Evolutionary conservation across 2,888 invertebrate genomes (phyloP), one percentile per base, ranked within the genome.

Genomic region (Lomographa bimaculata): DNA sequence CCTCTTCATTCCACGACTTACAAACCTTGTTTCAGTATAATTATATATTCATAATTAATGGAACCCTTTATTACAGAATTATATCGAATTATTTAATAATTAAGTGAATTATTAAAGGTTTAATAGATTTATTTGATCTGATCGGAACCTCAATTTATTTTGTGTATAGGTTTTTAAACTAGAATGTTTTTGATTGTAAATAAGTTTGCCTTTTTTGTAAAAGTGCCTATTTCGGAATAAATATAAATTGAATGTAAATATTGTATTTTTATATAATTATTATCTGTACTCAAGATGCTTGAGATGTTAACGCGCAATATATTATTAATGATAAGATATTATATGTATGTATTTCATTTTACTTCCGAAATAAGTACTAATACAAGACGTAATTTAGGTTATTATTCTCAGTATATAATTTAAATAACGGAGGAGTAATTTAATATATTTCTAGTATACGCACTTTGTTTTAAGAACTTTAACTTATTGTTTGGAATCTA

Each of bases 381-480:
- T 65, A 59, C 60, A 56, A 49, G 36, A 25, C 33, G 49, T 34
- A 34, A 48, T 16, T 23, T 32, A 41, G 21, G 23, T 29, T 55
- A 43, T 40, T 16, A 44, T 46, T 42, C 14, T 56, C 54, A 35
- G 47, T 55, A 54, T 54, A 44, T 68, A 57, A 61, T 62, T 65
- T 65, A 56, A 50, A 63, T 63, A 51, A 45, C 1, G 42, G 36
- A 64, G 66, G 69, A 60, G 62, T 72, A 64, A 66, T 71, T 72
- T 80, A 79, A 79, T 79, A 78, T 79, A 78, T 75, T 72, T 53
- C 58, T 62, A 67, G 54, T 58, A 50, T 59, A 42, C 40, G 62
- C 67, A 64, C 51, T 54, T 54, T 44, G 46, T 50, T 50, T n/a
- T 51, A 44, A 14, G 12, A 6, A 7, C 32, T 29, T 46, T 39